Evolutionary conservation across 1,140 invertebrate species (phyloP).

Genomic region (Euschistus heros): DNA sequence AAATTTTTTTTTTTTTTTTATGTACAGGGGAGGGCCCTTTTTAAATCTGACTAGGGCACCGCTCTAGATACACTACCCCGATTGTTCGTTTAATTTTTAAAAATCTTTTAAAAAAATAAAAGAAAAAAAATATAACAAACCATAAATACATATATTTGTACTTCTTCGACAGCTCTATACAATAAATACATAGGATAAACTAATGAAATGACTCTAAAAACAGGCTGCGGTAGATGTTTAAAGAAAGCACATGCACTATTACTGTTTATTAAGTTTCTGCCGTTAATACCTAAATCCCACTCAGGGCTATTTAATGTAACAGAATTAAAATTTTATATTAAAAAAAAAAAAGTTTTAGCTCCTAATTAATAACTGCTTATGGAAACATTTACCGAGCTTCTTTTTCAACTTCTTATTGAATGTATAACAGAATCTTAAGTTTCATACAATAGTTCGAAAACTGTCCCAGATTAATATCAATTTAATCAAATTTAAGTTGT

Average conservation of each 20-base stretch:
- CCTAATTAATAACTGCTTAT: no score
- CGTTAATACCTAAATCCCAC: background rate
- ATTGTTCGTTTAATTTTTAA: background rate
- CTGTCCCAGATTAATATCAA: no score
- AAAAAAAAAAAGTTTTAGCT: background rate
- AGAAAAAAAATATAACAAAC: slow-evolving; percentile 9
- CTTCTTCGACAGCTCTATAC: slow-evolving; percentile 7
- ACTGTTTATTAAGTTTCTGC: background rate
- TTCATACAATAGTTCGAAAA: no score
- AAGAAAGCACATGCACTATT: background rate
- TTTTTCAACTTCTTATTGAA: no score
- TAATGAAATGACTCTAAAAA: background rate
- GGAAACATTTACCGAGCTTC: no score
- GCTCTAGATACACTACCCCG: slow-evolving; percentile 7
- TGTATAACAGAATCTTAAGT: no score
- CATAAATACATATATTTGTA: slow-evolving; percentile 17
- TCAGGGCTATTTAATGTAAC: background rate
- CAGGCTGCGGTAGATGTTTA: background rate
- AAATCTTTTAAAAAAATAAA: background rate
- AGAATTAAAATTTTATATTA: background rate
- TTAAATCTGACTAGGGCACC: slow-evolving; percentile 3
- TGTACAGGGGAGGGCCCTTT: slow-evolving; percentile 2
- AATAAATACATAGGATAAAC: background rate
- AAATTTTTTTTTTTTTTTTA: background rate
- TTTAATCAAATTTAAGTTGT: background rate